Evolutionary conservation across 2,113 vertebrate genomes (phyloP).

Genomic region (Orientallactaga bullata): DNA sequence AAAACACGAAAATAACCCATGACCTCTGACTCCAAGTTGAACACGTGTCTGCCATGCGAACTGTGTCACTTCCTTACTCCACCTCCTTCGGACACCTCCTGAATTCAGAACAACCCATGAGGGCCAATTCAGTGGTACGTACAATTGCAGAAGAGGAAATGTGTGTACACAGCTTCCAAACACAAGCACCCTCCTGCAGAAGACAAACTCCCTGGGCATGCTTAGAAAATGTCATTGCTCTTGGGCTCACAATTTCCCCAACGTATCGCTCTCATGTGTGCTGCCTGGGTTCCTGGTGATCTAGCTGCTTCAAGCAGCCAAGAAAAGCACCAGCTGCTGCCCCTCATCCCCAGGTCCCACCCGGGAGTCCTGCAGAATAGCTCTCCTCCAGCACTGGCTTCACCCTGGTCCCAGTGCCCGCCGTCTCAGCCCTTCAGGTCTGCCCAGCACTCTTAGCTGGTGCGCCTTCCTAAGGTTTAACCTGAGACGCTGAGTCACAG

Average conservation of each 20-base stretch:
- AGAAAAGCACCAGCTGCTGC: background rate
- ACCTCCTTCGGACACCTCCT: too few species aligned
- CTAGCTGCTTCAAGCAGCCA: background rate
- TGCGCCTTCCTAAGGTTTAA: background rate
- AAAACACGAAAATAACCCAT: background rate
- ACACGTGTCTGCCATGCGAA: background rate
- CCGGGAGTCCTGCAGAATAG: background rate
- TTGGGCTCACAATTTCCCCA: rapidly evolving
- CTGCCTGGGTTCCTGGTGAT: rapidly evolving
- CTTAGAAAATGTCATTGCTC: rapidly evolving
- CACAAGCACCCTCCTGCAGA: background rate
- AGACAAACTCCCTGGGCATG: background rate
- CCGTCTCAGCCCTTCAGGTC: background rate
- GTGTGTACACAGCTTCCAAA: rapidly evolving
- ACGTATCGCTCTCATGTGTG: background rate
- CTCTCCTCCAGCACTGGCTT: background rate
- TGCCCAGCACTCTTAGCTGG: background rate
- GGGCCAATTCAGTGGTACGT: background rate
- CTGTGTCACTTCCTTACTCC: background rate
- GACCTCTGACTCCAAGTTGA: background rate
- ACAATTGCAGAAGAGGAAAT: background rate
- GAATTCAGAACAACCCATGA: background rate
- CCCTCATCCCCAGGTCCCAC: rapidly evolving
- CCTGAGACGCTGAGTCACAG: constrained; percentile 35
- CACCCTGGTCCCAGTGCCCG: background rate